phyloP scores from a whole-genome alignment of 35 echinoderm and acorn worm species.

The Apostichopus parvimensis region DNA sequence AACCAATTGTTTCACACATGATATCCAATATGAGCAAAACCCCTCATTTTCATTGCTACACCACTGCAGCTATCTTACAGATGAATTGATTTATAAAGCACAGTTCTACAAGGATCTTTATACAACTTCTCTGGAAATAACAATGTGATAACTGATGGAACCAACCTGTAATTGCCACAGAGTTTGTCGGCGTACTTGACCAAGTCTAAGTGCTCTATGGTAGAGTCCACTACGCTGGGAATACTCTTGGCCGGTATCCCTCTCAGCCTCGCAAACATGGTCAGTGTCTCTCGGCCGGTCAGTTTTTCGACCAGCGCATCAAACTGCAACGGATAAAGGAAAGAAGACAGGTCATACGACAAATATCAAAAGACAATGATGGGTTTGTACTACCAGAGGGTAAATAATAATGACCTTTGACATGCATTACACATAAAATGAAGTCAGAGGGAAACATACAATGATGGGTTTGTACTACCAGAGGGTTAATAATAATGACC shows the following conservation, averaged over 20 bases:
- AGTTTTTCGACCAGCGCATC: constrained; percentile 88
- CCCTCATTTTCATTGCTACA: too few species aligned
- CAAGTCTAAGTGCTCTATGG: constrained; percentile 82
- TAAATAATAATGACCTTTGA: too few species aligned
- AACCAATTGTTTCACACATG: too few species aligned
- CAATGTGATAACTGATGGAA: neutral
- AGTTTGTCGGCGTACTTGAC: constrained; percentile 93
- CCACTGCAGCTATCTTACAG: too few species aligned
- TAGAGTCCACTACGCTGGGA: constrained; percentile 68
- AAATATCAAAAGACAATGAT: neutral
- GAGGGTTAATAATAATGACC: too few species aligned
- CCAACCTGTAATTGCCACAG: constrained; percentile 96
- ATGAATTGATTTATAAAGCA: too few species aligned
- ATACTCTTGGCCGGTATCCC: constrained; percentile 78
- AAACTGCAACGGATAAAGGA: constrained; percentile 61
- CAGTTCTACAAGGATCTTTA: too few species aligned
- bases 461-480: too few species aligned
- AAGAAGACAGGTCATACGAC: neutral
- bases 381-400: too few species aligned
- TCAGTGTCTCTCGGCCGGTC: constrained; percentile 86
- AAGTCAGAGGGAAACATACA: neutral
- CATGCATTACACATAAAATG: neutral
- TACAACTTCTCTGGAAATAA: neutral
- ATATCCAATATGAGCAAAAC: neutral
- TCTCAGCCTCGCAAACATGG: constrained; percentile 88